Base-by-base conservation (phyloP, 1,140 invertebrate genomes). In the Drosophila ironensis region DNA sequence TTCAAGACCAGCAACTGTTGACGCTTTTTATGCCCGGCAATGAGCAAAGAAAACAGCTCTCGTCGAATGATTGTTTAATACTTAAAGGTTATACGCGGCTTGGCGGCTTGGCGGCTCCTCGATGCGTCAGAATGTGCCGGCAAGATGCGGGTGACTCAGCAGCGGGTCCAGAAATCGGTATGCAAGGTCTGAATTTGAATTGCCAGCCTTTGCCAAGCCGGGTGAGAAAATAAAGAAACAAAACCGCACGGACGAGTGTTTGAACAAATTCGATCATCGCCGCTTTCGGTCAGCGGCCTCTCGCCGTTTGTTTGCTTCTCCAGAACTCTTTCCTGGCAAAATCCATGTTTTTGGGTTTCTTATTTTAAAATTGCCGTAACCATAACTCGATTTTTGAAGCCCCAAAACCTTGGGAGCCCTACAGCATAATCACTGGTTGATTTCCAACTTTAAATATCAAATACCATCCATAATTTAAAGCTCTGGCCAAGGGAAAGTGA, bases 221-320 rank as follows among this genome's bases (percentile, higher is more conserved):
- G 30, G 30, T 14, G 30, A 33, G 30, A 33, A 33, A 28, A n/a
- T n/a, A 33, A 3, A 12, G 14, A 33, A 33, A 33, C 25, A 27
- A 51, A 52, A 51, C 20, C 9, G 44, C 20, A 28, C 30, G 52
- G 30, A 48, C 27, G 46, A 2, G 25, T 22, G 30, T 12, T 4
- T 37, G n/a, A 47, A 47, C 56, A 16, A 63, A 33, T 63, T 64
- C 33, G 57, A 64, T 63, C 44, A 64, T 64, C 60, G 33, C 8
- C 40, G 17, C 57, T 63, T 38, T 48, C n/a, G 60, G 60, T 64
- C 60, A 64, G 57, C 60, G 57, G 60, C 57, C 60, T 63, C 11
- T 25, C 8, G n/a, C n/a, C n/a, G n/a, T 33, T 33, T 16, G 20
- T n/a, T 12, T 17, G 22, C 9, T 50, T 11, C 2, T 11, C 2